Evolutionary conservation across 2,113 vertebrate species (phyloP).

Genomic region (Microtus richardsoni): DNA sequence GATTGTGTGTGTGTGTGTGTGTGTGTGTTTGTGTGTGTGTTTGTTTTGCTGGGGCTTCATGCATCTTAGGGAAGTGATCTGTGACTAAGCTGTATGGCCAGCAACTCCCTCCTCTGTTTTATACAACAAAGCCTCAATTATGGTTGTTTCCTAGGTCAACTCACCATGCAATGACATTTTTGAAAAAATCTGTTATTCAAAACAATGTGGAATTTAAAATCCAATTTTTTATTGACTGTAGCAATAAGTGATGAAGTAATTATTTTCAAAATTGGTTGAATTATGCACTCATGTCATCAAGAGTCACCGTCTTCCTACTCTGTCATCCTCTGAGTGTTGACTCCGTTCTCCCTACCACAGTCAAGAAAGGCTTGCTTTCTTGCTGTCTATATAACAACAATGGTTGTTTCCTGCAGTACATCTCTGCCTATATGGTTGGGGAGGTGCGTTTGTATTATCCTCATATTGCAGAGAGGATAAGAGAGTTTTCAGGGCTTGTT

Average conservation of each 20-base stretch:
- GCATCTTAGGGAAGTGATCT: background rate
- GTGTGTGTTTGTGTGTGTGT: background rate
- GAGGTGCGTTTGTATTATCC: background rate
- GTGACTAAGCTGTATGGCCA: background rate
- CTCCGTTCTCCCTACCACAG: background rate
- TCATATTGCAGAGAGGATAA: background rate
- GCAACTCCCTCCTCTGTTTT: background rate
- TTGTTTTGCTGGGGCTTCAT: background rate
- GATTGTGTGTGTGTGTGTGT: background rate
- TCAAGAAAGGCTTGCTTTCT: background rate
- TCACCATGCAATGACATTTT: background rate
- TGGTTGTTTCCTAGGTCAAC: background rate
- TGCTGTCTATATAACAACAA: background rate
- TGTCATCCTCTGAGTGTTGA: background rate
- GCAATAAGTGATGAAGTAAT: background rate
- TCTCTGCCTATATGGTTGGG: background rate
- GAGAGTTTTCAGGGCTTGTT: background rate
- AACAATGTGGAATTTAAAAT: background rate
- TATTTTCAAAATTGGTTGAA: background rate
- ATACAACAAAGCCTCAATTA: background rate
- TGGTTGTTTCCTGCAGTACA: background rate
- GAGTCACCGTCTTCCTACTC: background rate
- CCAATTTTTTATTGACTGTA: constrained; percentile 5
- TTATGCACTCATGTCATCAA: too few relatives aligned
- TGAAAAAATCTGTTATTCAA: background rate